Conservation (phyloP, 2,888 invertebrate species). For the Volucella inanis region DNA sequence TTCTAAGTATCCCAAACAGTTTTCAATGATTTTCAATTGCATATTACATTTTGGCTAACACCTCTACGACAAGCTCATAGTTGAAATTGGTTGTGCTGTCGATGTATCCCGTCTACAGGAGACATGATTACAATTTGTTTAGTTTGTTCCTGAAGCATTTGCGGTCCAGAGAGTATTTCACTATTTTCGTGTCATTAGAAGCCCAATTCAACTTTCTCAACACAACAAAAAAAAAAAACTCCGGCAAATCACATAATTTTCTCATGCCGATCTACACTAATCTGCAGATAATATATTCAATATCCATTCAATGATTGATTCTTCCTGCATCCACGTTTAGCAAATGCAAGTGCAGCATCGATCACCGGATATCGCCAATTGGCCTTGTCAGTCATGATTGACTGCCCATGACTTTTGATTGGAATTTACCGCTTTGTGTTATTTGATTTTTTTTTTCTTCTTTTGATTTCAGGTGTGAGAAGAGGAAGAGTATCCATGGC, state of each 20-base stretch:
- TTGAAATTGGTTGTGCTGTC: too few relatives aligned
- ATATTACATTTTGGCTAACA: too few relatives aligned
- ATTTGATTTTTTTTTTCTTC: neutral
- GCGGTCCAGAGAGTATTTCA: too few relatives aligned
- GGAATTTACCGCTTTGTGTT: conserved; percentile 9
- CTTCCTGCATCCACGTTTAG: conserved; percentile 34
- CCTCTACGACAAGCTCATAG: too few relatives aligned
- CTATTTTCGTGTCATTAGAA: too few relatives aligned
- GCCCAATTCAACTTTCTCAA: too few relatives aligned
- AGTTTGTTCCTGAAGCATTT: too few relatives aligned
- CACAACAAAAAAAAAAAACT: conserved; percentile 4
- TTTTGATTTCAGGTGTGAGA: conserved; percentile 12
- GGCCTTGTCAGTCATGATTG: conserved; percentile 65
- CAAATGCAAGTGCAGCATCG: conserved; percentile 2
- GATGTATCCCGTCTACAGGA: too few relatives aligned
- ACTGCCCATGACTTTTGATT: conserved; percentile 40
- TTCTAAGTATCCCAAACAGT: too few relatives aligned
- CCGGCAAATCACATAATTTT: conserved; percentile 17
- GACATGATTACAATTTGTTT: too few relatives aligned
- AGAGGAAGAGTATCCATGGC: neutral
- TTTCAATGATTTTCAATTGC: too few relatives aligned
- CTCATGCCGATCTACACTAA: conserved; percentile 15
- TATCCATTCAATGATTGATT: conserved; percentile 24
- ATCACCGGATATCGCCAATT: conserved; percentile 65
- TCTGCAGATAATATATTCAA: conserved; percentile 16